Percentiles rank a stretch among this genome's conserved stretches.
These are phyloP conservation scores for Chymomyza procnemis DNA, from an alignment of 2,888 invertebrate genomes.

Conservation along the genomic window DNA sequence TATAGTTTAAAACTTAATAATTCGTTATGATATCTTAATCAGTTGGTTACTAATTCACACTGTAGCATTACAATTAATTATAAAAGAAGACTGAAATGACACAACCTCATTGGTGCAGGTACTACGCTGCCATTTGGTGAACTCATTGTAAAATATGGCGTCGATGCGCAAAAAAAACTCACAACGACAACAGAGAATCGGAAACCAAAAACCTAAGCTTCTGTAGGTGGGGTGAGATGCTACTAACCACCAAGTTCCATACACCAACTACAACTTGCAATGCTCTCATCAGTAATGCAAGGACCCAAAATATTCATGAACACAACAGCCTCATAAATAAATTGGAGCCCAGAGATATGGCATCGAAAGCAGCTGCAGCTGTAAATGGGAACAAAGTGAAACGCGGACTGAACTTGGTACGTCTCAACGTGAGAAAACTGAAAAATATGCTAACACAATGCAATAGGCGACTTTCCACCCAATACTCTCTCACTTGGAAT, in stretches of 20 bases:
- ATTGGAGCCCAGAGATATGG: constrained; percentile 36
- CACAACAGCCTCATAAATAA: constrained; percentile 66
- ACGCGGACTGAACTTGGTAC: constrained; percentile 20
- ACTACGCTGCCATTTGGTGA: background rate
- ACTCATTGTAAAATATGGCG: background rate
- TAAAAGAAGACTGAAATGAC: too few species aligned
- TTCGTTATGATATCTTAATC: too few species aligned
- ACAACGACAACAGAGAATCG: background rate
- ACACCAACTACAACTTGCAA: background rate
- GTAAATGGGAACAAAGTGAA: constrained; percentile 44
- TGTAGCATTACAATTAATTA: too few species aligned
- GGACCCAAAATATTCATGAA: constrained; percentile 60
- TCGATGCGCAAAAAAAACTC: background rate
- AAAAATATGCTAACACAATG: constrained; percentile 63
- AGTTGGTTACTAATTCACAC: too few species aligned
- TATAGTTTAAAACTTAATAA: too few species aligned
- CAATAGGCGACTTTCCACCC: constrained; percentile 8
- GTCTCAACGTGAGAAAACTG: constrained; percentile 29
- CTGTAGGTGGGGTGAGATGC: background rate
- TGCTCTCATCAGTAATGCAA: constrained; percentile 5
- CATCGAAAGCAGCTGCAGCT: constrained; percentile 3
- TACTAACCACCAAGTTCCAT: background rate
- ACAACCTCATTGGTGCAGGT: too few species aligned
- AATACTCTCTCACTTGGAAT: background rate
- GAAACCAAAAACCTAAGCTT: background rate